Evolutionary conservation across 2,888 invertebrate genomes (phyloP).

Genomic region (Therioaphis trifolii): DNA sequence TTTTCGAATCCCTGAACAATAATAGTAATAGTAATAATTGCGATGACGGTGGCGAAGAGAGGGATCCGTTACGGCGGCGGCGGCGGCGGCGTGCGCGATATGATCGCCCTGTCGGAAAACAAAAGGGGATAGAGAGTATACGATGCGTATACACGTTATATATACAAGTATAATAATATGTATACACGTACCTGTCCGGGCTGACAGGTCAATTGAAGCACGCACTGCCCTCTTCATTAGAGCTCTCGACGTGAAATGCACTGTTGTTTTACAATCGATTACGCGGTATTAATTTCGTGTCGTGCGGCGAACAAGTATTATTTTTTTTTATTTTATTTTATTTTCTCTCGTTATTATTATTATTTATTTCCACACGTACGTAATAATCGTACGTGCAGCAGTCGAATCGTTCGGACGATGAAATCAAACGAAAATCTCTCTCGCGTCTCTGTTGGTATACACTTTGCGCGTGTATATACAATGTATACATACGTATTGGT

Average conservation of each 20-base stretch:
- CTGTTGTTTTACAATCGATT: background rate
- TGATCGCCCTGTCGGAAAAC: constrained; percentile 53
- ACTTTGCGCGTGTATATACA: too few relatives aligned
- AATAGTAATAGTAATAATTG: too few relatives aligned
- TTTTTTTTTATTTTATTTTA: too few relatives aligned
- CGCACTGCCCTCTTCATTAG: constrained; percentile 9
- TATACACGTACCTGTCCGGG: constrained; percentile 37
- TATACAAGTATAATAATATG: too few relatives aligned
- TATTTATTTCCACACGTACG: too few relatives aligned
- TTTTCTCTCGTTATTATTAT: too few relatives aligned
- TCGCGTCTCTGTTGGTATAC: too few relatives aligned
- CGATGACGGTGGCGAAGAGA: background rate
- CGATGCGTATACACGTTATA: background rate
- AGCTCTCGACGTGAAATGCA: background rate
- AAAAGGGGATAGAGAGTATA: constrained; percentile 39
- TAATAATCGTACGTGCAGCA: too few relatives aligned
- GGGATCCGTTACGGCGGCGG: constrained; percentile 13
- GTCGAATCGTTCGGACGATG: too few relatives aligned
- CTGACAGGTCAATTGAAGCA: constrained; percentile 37
- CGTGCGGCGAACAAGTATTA: too few relatives aligned
- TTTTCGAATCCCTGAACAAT: constrained; percentile 14
- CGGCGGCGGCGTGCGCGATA: constrained; percentile 15
- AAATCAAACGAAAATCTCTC: too few relatives aligned
- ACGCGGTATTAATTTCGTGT: background rate
- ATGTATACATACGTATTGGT: too few relatives aligned